Evolutionary conservation across 2,888 invertebrate species (phyloP), one percentile per base, ranked within the genome.

Genomic region (Dynastes grantii): DNA sequence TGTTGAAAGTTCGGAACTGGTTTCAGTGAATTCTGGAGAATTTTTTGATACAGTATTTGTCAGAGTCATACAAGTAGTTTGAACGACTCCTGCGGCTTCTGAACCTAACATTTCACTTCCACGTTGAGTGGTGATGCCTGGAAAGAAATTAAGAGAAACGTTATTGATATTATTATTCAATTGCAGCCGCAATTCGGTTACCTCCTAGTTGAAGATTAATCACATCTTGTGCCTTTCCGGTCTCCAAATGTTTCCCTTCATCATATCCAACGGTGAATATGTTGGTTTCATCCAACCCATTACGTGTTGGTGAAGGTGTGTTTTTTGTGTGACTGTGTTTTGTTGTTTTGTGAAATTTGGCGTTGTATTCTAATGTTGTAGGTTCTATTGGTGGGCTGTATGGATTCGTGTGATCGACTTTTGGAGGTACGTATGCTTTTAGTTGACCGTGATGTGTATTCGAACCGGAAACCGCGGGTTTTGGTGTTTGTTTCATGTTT

Each of bases 281-380:
- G 2, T 63, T 63, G 32, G 32, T 3, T 63, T 32, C 27, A 6
- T 32, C 32, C 32, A 63, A 29, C 0, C 63, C 13, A 11, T 63
- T 13, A 13, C n/a, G 8, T 27, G 63, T 9, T 45, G 73, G 11
- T 40, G 40, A 37, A 22, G 45, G 29, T 61, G 9, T 40, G 11
- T 1, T 8, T 63, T 22, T 29, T 8, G 63, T 29, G 32, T 63
- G 13, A 9, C 11, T 22, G 29, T 29, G 68, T 29, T 29, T 29
- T 51, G 68, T n/a, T 13, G 68, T 51, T 27, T 37, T 68, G 11
- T 61, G 73, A n/a, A 75, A 75, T 49, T 61, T 75, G 9, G 45
- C 73, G n/a, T 45, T 61, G 22, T 61, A 75, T 27, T 40, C 61
- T 27, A 75, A 29, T 75, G 27, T 61, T 40, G 61, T 75, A 8